Evolutionary conservation across 2,113 vertebrate genomes (phyloP).

Genomic region (Sinocyclocheilus anshuiensis): DNA sequence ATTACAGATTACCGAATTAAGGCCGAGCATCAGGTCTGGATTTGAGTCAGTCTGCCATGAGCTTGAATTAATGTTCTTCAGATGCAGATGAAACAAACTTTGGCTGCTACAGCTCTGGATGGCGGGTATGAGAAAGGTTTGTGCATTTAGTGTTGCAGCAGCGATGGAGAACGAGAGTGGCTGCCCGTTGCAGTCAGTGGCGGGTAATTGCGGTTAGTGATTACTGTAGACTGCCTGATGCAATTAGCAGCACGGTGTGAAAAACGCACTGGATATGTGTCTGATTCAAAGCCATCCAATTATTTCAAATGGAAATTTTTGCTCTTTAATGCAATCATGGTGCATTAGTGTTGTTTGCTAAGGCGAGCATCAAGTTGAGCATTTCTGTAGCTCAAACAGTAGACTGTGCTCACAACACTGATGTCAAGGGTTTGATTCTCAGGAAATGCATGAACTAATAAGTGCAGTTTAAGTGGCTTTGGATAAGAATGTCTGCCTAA

Average conservation of each 20-base stretch:
- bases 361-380: neutral
- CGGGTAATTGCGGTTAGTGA: conserved; percentile 59
- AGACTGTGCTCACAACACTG: neutral
- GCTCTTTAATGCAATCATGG: conserved; percentile 9
- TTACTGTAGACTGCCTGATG: conserved; percentile 55
- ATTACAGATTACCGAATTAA: conserved; percentile 27
- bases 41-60: neutral
- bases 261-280: conserved; percentile 4
- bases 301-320: neutral
- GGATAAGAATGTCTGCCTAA: neutral
- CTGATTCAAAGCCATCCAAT: neutral
- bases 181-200: conserved; percentile 50
- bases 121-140: conserved; percentile 36
- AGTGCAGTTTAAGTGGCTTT: neutral
- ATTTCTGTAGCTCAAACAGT: neutral
- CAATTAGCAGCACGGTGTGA: conserved; percentile 50
- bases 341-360: neutral
- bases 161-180: conserved; percentile 41
- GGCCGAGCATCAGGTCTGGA: neutral
- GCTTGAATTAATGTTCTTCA: conserved; percentile 36
- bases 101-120: conserved; percentile 8
- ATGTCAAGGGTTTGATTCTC: neutral
- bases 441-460: neutral
- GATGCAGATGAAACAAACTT: neutral
- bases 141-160: conserved; percentile 53